Evolutionary conservation across 2,797 vertebrate species (phyloP), one percentile per base, ranked within the genome.

Genomic region (Chelidonichthys spinosus): DNA sequence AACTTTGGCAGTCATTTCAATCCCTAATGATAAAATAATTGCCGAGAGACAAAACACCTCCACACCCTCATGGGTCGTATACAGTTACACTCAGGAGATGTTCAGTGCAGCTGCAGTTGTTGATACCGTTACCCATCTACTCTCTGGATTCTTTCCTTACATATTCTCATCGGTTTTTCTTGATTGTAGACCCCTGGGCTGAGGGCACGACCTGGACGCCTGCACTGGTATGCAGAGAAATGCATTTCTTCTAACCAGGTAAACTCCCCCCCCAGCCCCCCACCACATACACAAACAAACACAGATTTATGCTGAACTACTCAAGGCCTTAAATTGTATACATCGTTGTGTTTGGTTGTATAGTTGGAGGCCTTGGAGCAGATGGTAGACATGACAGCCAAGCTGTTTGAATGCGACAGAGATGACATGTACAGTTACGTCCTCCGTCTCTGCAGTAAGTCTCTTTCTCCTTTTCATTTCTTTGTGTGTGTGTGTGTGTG

Each of bases 401-500:
- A 97, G 84, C 92, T 99, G 2, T 99, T 97, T 90, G 96, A 97
- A 76, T 98, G 97, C 5, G 96, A 99, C 90, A 92, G 97, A 91
- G 96, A 99, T 81, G 95, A 97, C 69, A 95, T 99, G 95, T 99
- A 98, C 88, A 93, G 91, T 85, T 96, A 88, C 82, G 35, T 97
- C 18, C 93, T 99, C 17, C 90, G 92, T 0, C 84, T 97, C 2
- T 97, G 93, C 90, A 95, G 98, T 99, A 90, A 96, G 98, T 95
- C 39, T 75, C 7, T 13, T 35, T 43, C 14, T 49, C 25, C 25
- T 18, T 62, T 43, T 17, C 8, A 13, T 64, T 55, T 5, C 1
- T 64, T 2, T 43, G 11, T 78, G 39, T 44, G 55, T 10, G 17
- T 63, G 44, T 46, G 32, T 1, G 2, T 13, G 7, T 33, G 39